Evolutionary conservation across 2,113 vertebrate genomes (phyloP).

Genomic region (Dinomys branickii): DNA sequence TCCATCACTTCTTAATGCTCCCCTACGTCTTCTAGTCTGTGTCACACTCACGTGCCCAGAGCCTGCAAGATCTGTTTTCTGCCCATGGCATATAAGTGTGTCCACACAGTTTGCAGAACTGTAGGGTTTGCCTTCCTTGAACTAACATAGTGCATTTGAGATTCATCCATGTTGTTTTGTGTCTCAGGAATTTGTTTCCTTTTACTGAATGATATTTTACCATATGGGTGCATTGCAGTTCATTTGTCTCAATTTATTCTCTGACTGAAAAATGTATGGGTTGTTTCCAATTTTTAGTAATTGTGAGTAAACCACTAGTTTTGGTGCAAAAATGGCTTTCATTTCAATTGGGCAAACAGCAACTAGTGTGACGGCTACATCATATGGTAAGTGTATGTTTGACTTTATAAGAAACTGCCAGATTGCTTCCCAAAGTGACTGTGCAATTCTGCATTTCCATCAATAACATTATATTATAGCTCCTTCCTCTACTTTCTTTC

Average conservation of each 20-base stretch:
- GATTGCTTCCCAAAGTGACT: background rate
- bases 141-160: background rate
- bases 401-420: background rate
- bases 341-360: background rate
- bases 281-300: background rate
- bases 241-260: background rate
- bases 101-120: background rate
- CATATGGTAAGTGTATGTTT: background rate
- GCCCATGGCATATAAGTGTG: background rate
- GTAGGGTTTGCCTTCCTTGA: background rate
- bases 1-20: background rate
- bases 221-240: too few species aligned
- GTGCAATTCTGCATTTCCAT: background rate
- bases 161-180: rapidly evolving
- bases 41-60: background rate
- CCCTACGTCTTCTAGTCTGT: background rate
- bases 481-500: background rate
- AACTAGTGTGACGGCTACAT: background rate
- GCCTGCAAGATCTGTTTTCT: background rate
- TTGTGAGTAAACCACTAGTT: background rate
- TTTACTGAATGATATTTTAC: background rate
- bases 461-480: background rate
- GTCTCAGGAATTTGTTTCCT: background rate
- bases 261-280: background rate
- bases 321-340: background rate